A percentile compares a stretch with the other conserved stretches of the same genome.
phyloP scores from a whole-genome alignment of 2,888 invertebrate genomes.

The Tryphoninae sp. region DNA sequence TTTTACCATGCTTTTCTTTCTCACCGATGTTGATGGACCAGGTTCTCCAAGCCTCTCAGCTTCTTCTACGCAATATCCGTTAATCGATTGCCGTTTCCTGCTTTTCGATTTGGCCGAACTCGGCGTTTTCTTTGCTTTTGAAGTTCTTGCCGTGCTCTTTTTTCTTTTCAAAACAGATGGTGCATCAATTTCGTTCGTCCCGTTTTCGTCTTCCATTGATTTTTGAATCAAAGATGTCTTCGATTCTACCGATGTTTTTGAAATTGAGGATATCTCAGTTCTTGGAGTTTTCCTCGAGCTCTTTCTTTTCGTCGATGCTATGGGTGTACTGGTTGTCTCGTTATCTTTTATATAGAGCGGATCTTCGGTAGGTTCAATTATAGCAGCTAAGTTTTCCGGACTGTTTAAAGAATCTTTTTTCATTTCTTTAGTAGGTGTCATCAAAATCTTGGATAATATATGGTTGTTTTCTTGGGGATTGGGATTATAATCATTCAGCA shows the following conservation, averaged over 20 bases:
- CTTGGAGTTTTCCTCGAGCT: neutral
- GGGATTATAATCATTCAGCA: slow-evolving; percentile 66
- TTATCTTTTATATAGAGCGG: slow-evolving; percentile 55
- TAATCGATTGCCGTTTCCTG: neutral
- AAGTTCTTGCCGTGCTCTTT: neutral
- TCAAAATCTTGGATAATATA: slow-evolving; percentile 48
- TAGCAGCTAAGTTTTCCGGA: neutral
- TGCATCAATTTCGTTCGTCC: neutral
- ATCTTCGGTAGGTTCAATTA: slow-evolving; percentile 47
- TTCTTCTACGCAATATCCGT: neutral
- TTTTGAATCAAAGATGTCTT: neutral
- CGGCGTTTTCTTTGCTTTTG: neutral
- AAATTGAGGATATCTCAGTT: neutral
- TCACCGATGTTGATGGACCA: neutral
- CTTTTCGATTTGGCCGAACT: neutral
- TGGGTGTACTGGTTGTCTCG: neutral
- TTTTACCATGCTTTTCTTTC: neutral
- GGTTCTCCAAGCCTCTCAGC: neutral
- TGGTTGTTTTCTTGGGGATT: slow-evolving; percentile 55
- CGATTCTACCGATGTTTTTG: neutral
- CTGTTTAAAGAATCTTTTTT: neutral
- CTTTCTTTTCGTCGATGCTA: neutral
- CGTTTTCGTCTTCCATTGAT: neutral
- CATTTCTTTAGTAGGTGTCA: slow-evolving; percentile 36
- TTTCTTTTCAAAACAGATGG: neutral